These are phyloP conservation scores for Drosophila burlai DNA, from an alignment of 1,140 invertebrate genomes.

Conservation along the genomic window DNA sequence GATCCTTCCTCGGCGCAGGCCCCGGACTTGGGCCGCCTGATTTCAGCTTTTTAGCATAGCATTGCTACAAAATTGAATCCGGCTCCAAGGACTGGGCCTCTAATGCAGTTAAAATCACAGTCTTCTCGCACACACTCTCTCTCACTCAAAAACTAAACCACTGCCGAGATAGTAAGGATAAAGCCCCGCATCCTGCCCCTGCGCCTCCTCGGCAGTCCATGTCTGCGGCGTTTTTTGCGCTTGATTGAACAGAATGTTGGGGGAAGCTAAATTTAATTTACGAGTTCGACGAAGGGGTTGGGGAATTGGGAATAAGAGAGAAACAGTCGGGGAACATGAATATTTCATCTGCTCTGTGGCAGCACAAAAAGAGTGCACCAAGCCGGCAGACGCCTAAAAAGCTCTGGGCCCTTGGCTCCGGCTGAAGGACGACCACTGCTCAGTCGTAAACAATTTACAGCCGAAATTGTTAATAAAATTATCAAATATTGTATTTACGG, in stretches of 20 bases:
- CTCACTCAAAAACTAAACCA: conserved; percentile 50
- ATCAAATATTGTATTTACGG: conserved; percentile 83
- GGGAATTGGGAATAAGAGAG: conserved; percentile 28
- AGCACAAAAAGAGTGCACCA: conserved; percentile 61
- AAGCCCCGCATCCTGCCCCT: conserved; percentile 15
- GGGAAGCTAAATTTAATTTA: conserved; percentile 79
- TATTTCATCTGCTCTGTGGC: conserved; percentile 68
- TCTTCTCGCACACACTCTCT: conserved; percentile 50
- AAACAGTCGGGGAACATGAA: conserved; percentile 56
- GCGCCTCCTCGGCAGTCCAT: conserved; percentile 19
- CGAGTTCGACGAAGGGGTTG: conserved; percentile 43
- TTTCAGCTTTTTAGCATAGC: conserved; percentile 81
- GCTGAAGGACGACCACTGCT: conserved; percentile 20
- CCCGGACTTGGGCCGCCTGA: conserved; percentile 35
- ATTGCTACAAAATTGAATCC: conserved; percentile 80
- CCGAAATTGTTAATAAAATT: conserved; percentile 82
- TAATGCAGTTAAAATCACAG: conserved; percentile 84
- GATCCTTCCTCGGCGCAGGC: conserved; percentile 13
- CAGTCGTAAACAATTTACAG: conserved; percentile 81
- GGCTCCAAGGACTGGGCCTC: conserved; percentile 67
- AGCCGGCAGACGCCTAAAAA: conserved; percentile 65
- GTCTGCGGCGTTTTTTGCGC: conserved; percentile 78
- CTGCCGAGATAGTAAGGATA: conserved; percentile 47
- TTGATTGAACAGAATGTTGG: conserved; percentile 81
- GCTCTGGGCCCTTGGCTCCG: conserved; percentile 13